These are phyloP conservation scores for Brachyptera risi DNA, from an alignment of 2,888 invertebrate genomes.

Conservation along the genomic window DNA sequence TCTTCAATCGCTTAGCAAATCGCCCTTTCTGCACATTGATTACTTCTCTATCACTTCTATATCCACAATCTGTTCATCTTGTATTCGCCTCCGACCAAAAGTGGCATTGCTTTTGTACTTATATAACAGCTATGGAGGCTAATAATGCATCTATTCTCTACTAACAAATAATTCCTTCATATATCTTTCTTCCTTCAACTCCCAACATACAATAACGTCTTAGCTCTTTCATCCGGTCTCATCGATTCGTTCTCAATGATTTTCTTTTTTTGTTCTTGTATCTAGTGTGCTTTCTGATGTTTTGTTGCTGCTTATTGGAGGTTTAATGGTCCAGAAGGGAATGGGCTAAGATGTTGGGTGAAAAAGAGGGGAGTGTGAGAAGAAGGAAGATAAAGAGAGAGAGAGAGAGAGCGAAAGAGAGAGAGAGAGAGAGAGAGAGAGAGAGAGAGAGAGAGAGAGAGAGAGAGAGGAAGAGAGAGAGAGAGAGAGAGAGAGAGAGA, in stretches of 20 bases:
- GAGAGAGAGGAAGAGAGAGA: neutral
- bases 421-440: neutral
- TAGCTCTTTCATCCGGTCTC: neutral
- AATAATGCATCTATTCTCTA: neutral
- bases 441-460: neutral
- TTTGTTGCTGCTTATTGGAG: slow-evolving; percentile 31
- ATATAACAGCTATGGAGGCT: neutral
- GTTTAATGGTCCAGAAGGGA: slow-evolving; percentile 32
- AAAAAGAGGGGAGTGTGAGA: neutral
- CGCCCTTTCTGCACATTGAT: too few relatives aligned
- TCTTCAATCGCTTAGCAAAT: too few relatives aligned
- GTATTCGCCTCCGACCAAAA: too few relatives aligned
- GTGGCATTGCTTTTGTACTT: neutral
- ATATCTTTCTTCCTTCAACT: neutral
- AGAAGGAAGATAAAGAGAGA: too few relatives aligned
- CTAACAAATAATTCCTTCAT: slow-evolving; percentile 1
- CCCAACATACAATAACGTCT: neutral
- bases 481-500: neutral
- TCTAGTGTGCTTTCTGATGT: too few relatives aligned
- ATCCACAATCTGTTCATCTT: too few relatives aligned
- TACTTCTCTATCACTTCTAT: too few relatives aligned
- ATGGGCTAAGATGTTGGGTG: slow-evolving; percentile 19
- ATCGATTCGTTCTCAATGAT: slow-evolving; percentile 16
- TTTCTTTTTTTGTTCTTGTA: slow-evolving; percentile 13
- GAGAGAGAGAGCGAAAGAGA: neutral